Evolutionary conservation across 2,113 vertebrate genomes (phyloP), one percentile per base, ranked within the genome.

Genomic region (Chamaetylas fuelleborni): DNA sequence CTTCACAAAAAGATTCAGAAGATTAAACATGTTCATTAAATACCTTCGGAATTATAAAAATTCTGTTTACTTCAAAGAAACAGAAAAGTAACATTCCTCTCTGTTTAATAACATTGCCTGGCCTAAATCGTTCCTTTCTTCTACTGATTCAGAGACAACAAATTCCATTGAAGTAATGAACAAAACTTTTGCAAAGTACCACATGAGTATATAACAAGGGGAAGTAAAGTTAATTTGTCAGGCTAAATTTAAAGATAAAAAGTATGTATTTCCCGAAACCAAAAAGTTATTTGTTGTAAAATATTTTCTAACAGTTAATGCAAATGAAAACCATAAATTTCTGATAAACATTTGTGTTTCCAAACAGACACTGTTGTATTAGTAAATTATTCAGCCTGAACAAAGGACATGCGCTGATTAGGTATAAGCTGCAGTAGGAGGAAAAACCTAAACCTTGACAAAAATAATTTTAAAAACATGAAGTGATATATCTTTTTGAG

Each of bases 161-260:
- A 95, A 94, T 77, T 80, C 47, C 36, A 40, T 0, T 71, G 38
- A 93, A 92, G 28, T 50, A 95, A 91, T 54, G 60, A 87, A 51
- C 45, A 93, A 70, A 88, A 93, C 47, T 89, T 87, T 12, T 77
- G 28, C 61, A 58, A 94, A 91, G 47, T 70, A 71, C 8, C 0
- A 0, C 0, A 0, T 34, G 16, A 0, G 0, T 47, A 54, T 58
- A 24, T 57, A 91, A 91, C 5, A 45, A 29, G 8, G 50, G n/a
- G 8, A 89, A 69, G 48, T 54, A 8, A 61, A 87, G 84, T 65
- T 74, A 78, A 72, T 86, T 78, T 72, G n/a, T 76, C n/a, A 65
- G 31, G 36, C 31, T n/a, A 86, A 54, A 6, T 60, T 36, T 42
- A 38, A 85, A 91, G 71, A 89, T 12, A 72, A 65, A 95, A 93